These are phyloP conservation scores for Hoplostethus mediterraneus DNA, from an alignment of 2,797 vertebrate species.

Conservation along the genomic window DNA sequence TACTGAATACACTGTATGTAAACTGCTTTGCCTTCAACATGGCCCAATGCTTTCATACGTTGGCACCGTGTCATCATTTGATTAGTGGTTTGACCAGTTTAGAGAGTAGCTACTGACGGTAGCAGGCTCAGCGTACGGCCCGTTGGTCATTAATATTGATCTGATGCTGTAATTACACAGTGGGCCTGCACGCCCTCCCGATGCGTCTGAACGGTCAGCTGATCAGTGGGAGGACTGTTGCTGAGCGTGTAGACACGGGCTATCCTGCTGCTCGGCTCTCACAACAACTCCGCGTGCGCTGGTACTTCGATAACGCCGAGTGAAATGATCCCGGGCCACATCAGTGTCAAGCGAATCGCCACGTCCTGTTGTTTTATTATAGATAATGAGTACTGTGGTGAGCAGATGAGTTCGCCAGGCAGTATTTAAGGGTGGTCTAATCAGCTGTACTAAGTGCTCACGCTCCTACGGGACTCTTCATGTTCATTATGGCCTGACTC, in stretches of 20 bases:
- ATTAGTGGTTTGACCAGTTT: slow-evolving; percentile 42
- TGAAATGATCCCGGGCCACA: slow-evolving; percentile 16
- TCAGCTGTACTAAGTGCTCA: slow-evolving; percentile 32
- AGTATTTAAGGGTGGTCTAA: slow-evolving; percentile 36
- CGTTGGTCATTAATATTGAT: slow-evolving; percentile 65
- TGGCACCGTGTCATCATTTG: slow-evolving; percentile 24
- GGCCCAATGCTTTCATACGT: slow-evolving; percentile 32
- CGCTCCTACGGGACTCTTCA: background rate
- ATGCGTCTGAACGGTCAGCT: slow-evolving; percentile 35
- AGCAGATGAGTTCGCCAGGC: slow-evolving; percentile 25
- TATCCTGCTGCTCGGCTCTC: slow-evolving; percentile 6
- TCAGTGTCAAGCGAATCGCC: slow-evolving; percentile 25
- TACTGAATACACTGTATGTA: background rate
- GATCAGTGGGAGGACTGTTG: slow-evolving; percentile 46
- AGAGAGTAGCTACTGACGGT: slow-evolving; percentile 26
- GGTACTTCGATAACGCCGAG: slow-evolving; percentile 28
- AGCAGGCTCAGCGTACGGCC: slow-evolving; percentile 21
- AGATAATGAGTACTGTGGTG: slow-evolving; percentile 17
- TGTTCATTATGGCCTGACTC: slow-evolving; percentile 25
- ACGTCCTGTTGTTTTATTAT: slow-evolving; percentile 40
- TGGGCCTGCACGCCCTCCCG: slow-evolving; percentile 20
- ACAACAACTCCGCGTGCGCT: background rate
- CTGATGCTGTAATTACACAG: slow-evolving; percentile 53
- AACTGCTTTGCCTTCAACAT: slow-evolving; percentile 37
- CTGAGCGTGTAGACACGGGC: slow-evolving; percentile 5